phyloP scores from a whole-genome alignment of 2,888 invertebrate species.

The Notocelia uddmanniana region DNA sequence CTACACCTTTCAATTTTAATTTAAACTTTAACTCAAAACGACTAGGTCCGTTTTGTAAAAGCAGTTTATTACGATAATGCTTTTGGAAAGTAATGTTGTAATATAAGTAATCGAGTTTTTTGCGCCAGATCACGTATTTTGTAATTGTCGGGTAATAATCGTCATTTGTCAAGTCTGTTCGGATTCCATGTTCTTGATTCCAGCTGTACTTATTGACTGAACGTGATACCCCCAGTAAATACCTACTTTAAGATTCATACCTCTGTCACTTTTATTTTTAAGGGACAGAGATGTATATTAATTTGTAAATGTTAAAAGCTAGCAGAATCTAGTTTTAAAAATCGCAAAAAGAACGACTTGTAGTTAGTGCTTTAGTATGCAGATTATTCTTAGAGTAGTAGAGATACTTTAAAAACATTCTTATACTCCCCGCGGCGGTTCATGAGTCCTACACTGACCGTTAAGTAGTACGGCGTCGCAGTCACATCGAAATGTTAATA shows the following conservation, averaged over 20 bases:
- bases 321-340: too few species aligned
- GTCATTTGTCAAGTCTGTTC: neutral
- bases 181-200: neutral
- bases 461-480: too few species aligned
- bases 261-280: neutral
- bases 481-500: too few species aligned
- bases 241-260: neutral
- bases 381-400: neutral
- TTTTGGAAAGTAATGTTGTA: neutral
- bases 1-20: neutral
- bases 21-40: neutral
- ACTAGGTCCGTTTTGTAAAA: neutral
- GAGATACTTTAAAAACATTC: neutral
- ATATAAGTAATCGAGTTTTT: conserved; percentile 68
- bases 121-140: conserved; percentile 30
- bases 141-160: conserved; percentile 36
- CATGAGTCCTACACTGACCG: too few species aligned
- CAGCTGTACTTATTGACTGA: neutral
- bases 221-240: neutral
- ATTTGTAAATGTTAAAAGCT: too few species aligned
- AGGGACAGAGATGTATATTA: too few species aligned
- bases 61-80: neutral
- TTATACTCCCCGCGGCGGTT: too few species aligned
- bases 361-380: too few species aligned
- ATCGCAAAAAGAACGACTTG: too few species aligned